Base-by-base conservation (phyloP, 2,797 vertebrate genomes). In the Macrochelys suwanniensis region DNA sequence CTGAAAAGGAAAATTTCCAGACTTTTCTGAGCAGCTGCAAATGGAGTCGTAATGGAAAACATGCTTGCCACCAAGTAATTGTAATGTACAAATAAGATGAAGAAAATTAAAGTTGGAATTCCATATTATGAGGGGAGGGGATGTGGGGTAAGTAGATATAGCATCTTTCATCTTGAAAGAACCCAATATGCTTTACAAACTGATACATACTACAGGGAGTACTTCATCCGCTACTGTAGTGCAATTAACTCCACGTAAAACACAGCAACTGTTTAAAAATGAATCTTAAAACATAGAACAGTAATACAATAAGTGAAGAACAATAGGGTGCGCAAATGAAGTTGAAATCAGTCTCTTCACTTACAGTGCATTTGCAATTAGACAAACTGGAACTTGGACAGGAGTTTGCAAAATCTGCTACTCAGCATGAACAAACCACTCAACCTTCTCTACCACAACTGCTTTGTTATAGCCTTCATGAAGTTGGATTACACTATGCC, bases 101-200 rank as follows among this genome's bases (percentile, higher is more conserved):
- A 81, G 56, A 88, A 68, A 57, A 33, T 2, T 16, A 87, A 74
- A 6, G 5, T 7, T n/a, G 33, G 15, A 65, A n/a, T 33, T 65
- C 31, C 33, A 65, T 65, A 65, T 65, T 56, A 25, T 56, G 54
- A 37, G 65, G 19, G n/a, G 33, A 37, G 65, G 19, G 65, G 15
- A 37, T 21, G 16, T n/a, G 33, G 33, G n/a, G 19, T 37, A 9
- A 68, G 50, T 0, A 0, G 1, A 6, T 59, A 11, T 0, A 59
- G 23, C 1, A 1, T 13, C 51, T 76, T 78, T 59, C 21, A 7
- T 90, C 85, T 82, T 21, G 31, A 82, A 90, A 61, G 45, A 88
- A 82, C 45, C 79, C 12, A 37, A 0, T 2, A 5, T 31, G 26
- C 26, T 65, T 80, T 76, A 37, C 21, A 79, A 80, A 59, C 76